phyloP scores from a whole-genome alignment of 2,113 vertebrate genomes.

The Xiphias gladius region DNA sequence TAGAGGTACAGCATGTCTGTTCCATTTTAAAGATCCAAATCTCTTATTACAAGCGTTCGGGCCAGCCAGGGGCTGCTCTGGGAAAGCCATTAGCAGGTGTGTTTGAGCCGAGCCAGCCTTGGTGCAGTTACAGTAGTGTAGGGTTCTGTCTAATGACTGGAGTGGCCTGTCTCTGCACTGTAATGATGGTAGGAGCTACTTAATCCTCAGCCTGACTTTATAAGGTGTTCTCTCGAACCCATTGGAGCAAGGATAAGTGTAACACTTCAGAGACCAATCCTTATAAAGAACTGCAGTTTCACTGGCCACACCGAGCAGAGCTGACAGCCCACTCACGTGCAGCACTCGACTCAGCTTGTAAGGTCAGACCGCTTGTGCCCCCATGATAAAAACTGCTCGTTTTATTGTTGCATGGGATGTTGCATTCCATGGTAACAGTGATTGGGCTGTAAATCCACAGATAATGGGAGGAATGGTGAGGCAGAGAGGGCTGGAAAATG shows the following conservation, averaged over 20 bases:
- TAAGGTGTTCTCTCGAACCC: slow-evolving; percentile 71
- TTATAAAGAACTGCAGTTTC: slow-evolving; percentile 54
- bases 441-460: slow-evolving; percentile 63
- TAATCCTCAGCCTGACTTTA: slow-evolving; percentile 71
- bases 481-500: neutral
- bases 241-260: slow-evolving; percentile 49
- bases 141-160: slow-evolving; percentile 67
- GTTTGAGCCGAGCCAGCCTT: slow-evolving; percentile 76
- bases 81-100: slow-evolving; percentile 82
- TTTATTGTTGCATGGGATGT: slow-evolving; percentile 64
- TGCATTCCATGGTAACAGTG: slow-evolving; percentile 50
- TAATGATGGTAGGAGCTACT: slow-evolving; percentile 57
- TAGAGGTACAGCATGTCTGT: slow-evolving; percentile 53
- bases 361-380: slow-evolving; percentile 47
- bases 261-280: slow-evolving; percentile 50
- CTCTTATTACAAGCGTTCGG: slow-evolving; percentile 49
- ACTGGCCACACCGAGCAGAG: slow-evolving; percentile 6
- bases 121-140: slow-evolving; percentile 65
- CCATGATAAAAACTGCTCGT: slow-evolving; percentile 48
- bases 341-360: slow-evolving; percentile 39
- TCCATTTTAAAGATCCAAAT: slow-evolving; percentile 62
- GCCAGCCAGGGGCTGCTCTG: slow-evolving; percentile 59
- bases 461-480: slow-evolving; percentile 34
- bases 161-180: slow-evolving; percentile 43
- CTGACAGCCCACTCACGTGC: slow-evolving; percentile 41